A percentile compares a stretch with the other conserved stretches of the same genome.
These are phyloP conservation scores for Agrochola macilenta DNA, from an alignment of 2,888 invertebrate genomes.

Conservation along the genomic window DNA sequence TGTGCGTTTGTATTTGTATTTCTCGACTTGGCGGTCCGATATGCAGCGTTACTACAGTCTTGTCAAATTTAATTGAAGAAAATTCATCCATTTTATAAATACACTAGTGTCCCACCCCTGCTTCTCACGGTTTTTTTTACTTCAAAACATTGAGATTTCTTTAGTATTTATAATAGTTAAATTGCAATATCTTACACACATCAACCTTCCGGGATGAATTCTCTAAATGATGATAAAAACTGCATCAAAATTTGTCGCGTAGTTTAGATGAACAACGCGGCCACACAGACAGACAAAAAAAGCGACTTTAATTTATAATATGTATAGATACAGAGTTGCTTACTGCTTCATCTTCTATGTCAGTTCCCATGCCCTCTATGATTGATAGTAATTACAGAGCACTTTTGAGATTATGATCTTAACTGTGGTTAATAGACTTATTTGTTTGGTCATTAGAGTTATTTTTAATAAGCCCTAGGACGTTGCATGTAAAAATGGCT, in stretches of 20 bases:
- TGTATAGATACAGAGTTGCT: no score
- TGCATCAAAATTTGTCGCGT: not conserved
- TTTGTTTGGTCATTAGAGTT: slow-evolving; percentile 32
- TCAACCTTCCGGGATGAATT: not conserved
- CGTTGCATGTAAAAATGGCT: not conserved
- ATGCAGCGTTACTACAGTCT: not conserved
- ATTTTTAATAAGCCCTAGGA: not conserved
- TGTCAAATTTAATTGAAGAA: not conserved
- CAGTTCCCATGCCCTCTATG: slow-evolving; percentile 39
- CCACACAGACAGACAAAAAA: not conserved
- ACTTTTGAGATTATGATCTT: slow-evolving; percentile 42
- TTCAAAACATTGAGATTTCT: not conserved
- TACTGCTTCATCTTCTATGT: not conserved
- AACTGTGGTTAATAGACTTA: slow-evolving; percentile 38
- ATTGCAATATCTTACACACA: not conserved
- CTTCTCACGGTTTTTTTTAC: no score
- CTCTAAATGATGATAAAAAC: not conserved
- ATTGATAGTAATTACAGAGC: slow-evolving; percentile 36
- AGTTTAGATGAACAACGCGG: not conserved
- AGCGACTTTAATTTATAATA: not conserved
- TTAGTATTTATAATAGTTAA: not conserved
- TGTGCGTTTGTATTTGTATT: no score
- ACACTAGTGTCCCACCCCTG: no score
- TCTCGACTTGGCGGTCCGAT: no score
- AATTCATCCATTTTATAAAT: not conserved